A percentile compares a stretch with the other conserved stretches of the same genome.
These are phyloP conservation scores for Fragum fragum DNA, from an alignment of 2,888 invertebrate species.

Conservation along the genomic window DNA sequence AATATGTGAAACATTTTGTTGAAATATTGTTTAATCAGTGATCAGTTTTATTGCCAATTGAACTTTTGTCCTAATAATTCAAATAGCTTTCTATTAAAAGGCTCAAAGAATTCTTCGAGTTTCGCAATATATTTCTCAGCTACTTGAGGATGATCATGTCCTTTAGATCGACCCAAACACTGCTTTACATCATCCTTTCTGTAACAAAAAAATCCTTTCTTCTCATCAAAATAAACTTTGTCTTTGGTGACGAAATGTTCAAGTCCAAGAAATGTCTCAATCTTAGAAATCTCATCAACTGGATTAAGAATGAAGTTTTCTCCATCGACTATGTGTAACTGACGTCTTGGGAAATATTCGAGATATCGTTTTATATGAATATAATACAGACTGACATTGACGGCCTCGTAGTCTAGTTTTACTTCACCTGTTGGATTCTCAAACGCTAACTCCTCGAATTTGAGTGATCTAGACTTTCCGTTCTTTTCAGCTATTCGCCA, in stretches of 20 bases:
- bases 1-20: too few species aligned
- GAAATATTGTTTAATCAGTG: too few species aligned
- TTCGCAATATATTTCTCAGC: not conserved
- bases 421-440: not conserved
- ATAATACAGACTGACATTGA: conserved; percentile 87
- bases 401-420: not conserved
- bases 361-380: conserved; percentile 90
- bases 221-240: conserved; percentile 98
- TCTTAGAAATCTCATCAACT: conserved; percentile 71
- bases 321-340: conserved; percentile 85
- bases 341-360: too few species aligned
- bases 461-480: too few species aligned
- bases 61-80: not conserved
- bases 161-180: conserved; percentile 85
- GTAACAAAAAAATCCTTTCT: conserved; percentile 97
- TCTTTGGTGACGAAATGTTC: conserved; percentile 86
- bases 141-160: not conserved
- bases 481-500: too few species aligned
- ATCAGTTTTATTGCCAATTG: not conserved
- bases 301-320: conserved; percentile 79
- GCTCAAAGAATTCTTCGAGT: not conserved
- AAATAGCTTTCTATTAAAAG: not conserved
- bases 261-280: conserved; percentile 80
- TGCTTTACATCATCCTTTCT: conserved; percentile 88
- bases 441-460: too few species aligned